Base-by-base conservation (phyloP, 2,113 vertebrate genomes). In the Pogonocichla stellata region DNA sequence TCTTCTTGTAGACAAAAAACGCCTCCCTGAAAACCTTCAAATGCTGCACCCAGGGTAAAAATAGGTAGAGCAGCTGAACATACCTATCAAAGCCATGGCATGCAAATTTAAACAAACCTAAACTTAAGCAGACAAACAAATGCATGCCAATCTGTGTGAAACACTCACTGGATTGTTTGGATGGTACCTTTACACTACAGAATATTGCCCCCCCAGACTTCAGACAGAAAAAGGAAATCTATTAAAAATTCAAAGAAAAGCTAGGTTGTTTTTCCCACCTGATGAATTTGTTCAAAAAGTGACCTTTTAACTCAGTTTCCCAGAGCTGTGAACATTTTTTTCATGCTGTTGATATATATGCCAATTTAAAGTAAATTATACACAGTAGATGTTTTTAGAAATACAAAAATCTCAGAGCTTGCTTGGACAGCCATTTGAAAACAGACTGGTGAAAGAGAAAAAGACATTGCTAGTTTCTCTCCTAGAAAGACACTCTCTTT, bases 261-360 rank as follows among this genome's bases (percentile, higher is more conserved):
- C 28, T 45, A 48, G 23, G 64, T 70, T 78, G 60, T 23, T 88
- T 92, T 86, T 83, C 60, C 72, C 80, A 86, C 61, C 70, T 95
- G 78, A 80, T 48, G 57, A 74, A 66, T 86, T 74, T 86, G 83
- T 60, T 66, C n/a, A 60, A 86, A 90, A 92, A 79, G n/a, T 78
- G 77, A 93, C 94, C 88, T 92, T 94, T 84, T 70, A 77, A 71
- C 31, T 88, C 67, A 53, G 17, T 80, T 83, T 94, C 79, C 58
- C 71, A 90, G 64, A 90, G 45, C 33, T 78, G 88, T 92, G 88
- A 95, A 93, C 28, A 45, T 60, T 86, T 89, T 90, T 79, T 80
- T 65, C 28, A 13, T 60, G 47, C 56, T 93, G 72, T 50, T 86
- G 64, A 80, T 80, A 26, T 25, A 84, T 45, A 48, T 77, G 57